Percentiles rank a stretch among this genome's conserved stretches.
These are phyloP conservation scores for Huso huso DNA, from an alignment of 2,797 vertebrate genomes.

Conservation along the genomic window DNA sequence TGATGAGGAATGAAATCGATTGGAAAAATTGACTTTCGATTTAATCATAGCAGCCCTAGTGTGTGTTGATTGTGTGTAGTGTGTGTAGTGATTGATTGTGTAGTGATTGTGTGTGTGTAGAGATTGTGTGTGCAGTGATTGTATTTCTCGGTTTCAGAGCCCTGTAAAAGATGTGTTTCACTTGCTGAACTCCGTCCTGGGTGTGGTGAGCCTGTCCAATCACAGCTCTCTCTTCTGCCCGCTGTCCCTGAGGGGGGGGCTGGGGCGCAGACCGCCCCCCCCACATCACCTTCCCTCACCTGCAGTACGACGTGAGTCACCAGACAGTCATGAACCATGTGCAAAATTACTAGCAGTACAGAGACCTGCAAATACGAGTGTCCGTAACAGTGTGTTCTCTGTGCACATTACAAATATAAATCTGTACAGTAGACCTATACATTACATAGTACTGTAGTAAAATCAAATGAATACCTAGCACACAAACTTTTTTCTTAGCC, in stretches of 20 bases:
- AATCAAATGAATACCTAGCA: no score
- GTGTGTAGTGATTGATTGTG: slow-evolving; percentile 23
- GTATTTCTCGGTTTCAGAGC: slow-evolving; percentile 45
- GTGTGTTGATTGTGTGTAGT: slow-evolving; percentile 4
- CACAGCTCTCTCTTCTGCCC: slow-evolving; percentile 87
- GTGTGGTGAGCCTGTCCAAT: slow-evolving; percentile 56
- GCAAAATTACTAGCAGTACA: no score
- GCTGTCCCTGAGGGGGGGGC: slow-evolving; percentile 65
- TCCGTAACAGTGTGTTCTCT: no score
- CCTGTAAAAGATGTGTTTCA: slow-evolving; percentile 61
- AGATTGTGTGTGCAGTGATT: slow-evolving; percentile 4
- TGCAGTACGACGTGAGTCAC: slow-evolving; percentile 60
- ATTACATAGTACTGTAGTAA: no score
- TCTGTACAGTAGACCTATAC: no score
- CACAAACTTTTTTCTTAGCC: no score
- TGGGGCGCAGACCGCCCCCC: slow-evolving; percentile 54
- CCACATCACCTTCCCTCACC: slow-evolving; percentile 55
- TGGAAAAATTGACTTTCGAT: no score
- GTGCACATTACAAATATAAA: no score
- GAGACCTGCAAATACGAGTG: no score
- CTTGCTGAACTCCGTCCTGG: slow-evolving; percentile 73
- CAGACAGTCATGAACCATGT: slow-evolving; percentile 22
- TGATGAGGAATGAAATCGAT: no score
- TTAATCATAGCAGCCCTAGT: neutral
- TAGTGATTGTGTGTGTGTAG: slow-evolving; percentile 5